phyloP scores from a whole-genome alignment of 1,140 invertebrate species.

The Plutomurus gul region DNA sequence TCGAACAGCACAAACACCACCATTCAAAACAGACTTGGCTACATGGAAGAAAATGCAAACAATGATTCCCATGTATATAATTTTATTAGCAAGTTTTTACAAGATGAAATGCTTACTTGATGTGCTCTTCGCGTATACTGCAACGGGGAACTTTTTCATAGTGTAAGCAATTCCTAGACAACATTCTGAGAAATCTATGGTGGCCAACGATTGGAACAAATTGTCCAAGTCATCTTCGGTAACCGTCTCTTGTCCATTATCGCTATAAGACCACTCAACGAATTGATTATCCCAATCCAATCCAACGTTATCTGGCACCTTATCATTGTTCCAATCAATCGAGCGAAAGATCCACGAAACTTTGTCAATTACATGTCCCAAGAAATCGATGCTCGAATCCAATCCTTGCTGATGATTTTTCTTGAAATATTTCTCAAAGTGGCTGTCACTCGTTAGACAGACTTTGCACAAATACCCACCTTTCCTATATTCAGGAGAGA shows the following conservation, averaged over 20 bases:
- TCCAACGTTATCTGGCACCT: slow-evolving; percentile 47
- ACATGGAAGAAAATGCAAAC: background rate
- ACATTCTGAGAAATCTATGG: slow-evolving; percentile 48
- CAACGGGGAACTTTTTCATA: slow-evolving; percentile 44
- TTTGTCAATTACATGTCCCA: slow-evolving; percentile 41
- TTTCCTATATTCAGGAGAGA: slow-evolving; percentile 24
- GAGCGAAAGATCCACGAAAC: slow-evolving; percentile 52
- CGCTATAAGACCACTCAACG: background rate
- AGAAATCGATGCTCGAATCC: background rate
- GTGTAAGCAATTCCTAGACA: slow-evolving; percentile 52
- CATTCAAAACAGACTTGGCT: background rate
- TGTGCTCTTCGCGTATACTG: background rate
- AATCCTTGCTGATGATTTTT: background rate
- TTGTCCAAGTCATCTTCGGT: slow-evolving; percentile 38
- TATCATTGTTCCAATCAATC: slow-evolving; percentile 46
- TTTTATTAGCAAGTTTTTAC: background rate
- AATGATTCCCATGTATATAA: too few species aligned
- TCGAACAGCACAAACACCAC: slow-evolving; percentile 40
- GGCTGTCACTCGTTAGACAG: slow-evolving; percentile 38
- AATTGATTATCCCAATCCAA: slow-evolving; percentile 40
- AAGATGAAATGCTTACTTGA: background rate
- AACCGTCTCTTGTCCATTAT: background rate
- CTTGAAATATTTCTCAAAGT: slow-evolving; percentile 28
- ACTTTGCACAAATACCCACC: slow-evolving; percentile 53
- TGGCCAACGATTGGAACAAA: slow-evolving; percentile 8